A percentile compares a stretch with the other conserved stretches of the same genome.
Evolutionary conservation across 2,113 vertebrate species (phyloP).

Genomic region (Chaetorhynchus papuensis): DNA sequence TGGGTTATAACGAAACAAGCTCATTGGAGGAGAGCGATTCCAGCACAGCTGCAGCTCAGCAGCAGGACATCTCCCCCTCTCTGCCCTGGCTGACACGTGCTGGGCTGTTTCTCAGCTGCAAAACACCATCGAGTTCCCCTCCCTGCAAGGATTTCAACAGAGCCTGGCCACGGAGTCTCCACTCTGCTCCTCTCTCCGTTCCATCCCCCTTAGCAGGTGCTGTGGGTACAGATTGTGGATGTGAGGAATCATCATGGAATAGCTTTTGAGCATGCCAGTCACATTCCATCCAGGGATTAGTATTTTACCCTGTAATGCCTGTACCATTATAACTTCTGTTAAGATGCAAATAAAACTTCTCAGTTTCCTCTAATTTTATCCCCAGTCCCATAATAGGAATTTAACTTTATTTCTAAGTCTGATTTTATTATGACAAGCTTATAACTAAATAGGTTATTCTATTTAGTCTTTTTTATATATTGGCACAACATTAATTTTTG

Average conservation of each 20-base stretch:
- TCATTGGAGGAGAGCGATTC: not conserved
- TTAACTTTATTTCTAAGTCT: not conserved
- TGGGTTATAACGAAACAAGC: not conserved
- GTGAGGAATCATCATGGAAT: not conserved
- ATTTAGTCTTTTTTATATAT: not conserved
- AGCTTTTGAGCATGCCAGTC: not conserved
- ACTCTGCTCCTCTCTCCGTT: not conserved
- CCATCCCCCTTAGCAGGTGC: not conserved
- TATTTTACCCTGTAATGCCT: not conserved
- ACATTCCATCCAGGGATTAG: not conserved
- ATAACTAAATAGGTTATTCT: not conserved
- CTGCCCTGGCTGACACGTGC: not conserved
- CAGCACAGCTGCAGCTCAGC: not conserved
- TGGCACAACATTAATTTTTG: not conserved
- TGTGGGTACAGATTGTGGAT: fast-evolving
- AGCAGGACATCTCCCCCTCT: too few species aligned
- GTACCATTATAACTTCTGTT: not conserved
- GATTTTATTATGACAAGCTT: not conserved
- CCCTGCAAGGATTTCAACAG: not conserved
- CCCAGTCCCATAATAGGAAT: not conserved
- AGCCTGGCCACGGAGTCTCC: fast-evolving
- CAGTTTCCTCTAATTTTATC: not conserved
- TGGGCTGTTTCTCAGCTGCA: not conserved
- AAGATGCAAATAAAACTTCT: not conserved
- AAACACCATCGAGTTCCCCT: fast-evolving